phyloP scores from a whole-genome alignment of 2,113 vertebrate species.

The Paracanthobrama guichenoti region DNA sequence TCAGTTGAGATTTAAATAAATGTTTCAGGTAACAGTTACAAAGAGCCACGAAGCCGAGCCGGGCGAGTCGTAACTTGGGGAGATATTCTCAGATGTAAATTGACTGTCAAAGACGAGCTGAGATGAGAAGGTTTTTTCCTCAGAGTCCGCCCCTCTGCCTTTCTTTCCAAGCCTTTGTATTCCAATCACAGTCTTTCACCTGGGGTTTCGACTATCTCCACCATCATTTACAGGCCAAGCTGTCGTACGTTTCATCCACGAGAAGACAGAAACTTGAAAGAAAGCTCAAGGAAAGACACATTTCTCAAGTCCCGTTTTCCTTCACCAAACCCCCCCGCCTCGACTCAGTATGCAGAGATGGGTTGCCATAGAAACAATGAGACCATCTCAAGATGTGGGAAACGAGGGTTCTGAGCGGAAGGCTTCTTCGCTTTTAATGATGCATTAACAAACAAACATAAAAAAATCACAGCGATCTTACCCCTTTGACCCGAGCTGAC shows the following conservation, averaged over 20 bases:
- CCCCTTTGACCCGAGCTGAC: constrained; percentile 61
- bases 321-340: constrained; percentile 9
- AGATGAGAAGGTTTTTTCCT: constrained; percentile 30
- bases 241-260: constrained; percentile 49
- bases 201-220: constrained; percentile 45
- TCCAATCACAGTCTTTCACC: constrained; percentile 52
- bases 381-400: constrained; percentile 48
- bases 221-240: constrained; percentile 56
- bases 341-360: constrained; percentile 42
- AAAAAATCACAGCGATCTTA: constrained; percentile 46
- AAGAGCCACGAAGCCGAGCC: constrained; percentile 10
- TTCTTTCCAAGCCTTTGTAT: constrained; percentile 55
- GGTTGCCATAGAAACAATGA: constrained; percentile 77
- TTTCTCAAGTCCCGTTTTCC: constrained; percentile 44
- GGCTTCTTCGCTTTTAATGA: constrained; percentile 72
- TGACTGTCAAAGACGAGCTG: constrained; percentile 31
- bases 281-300: constrained; percentile 49
- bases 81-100: constrained; percentile 42
- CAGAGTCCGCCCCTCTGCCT: constrained; percentile 56
- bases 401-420: constrained; percentile 51
- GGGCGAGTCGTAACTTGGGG: not conserved
- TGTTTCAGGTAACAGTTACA: not conserved
- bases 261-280: constrained; percentile 50
- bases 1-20: constrained; percentile 37
- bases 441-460: constrained; percentile 64